phyloP scores from a whole-genome alignment of 2,888 invertebrate species.

The Hirtodrosophila duncani region DNA sequence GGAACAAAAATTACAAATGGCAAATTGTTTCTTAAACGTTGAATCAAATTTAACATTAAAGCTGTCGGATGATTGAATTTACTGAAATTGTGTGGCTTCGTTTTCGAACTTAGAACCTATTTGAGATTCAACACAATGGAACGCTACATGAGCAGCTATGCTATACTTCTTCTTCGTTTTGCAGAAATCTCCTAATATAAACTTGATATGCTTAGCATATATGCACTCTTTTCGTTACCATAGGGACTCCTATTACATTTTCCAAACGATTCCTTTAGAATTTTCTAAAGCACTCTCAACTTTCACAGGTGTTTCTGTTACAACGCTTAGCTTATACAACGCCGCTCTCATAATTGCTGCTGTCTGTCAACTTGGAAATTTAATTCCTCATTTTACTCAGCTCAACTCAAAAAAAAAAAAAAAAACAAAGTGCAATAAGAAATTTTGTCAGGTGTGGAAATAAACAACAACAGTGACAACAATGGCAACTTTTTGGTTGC shows the following conservation, averaged over 20 bases:
- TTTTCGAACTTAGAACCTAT: no score
- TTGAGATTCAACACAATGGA: no score
- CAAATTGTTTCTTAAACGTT: no score
- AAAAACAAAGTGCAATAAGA: constrained; percentile 21
- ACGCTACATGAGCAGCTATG: no score
- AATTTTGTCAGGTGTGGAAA: constrained; percentile 36
- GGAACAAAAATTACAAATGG: not conserved
- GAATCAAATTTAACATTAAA: no score
- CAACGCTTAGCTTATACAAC: constrained; percentile 10
- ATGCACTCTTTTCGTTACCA: no score
- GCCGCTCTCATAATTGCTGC: constrained; percentile 6
- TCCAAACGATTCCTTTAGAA: not conserved
- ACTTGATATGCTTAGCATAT: no score
- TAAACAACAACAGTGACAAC: not conserved
- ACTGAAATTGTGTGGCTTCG: no score
- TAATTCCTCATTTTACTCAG: constrained; percentile 16
- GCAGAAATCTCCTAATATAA: no score
- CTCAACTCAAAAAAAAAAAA: constrained; percentile 14
- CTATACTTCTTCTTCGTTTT: no score
- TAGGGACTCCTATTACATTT: no score
- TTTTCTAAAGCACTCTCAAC: constrained; percentile 5
- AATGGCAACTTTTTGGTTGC: constrained; percentile 41
- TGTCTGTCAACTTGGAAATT: constrained; percentile 3
- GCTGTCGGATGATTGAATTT: no score
- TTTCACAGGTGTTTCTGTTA: constrained; percentile 5